Percentiles rank a stretch among this genome's conserved stretches.
These are phyloP conservation scores for Drosophila falleni DNA, from an alignment of 2,888 invertebrate genomes.

Conservation along the genomic window DNA sequence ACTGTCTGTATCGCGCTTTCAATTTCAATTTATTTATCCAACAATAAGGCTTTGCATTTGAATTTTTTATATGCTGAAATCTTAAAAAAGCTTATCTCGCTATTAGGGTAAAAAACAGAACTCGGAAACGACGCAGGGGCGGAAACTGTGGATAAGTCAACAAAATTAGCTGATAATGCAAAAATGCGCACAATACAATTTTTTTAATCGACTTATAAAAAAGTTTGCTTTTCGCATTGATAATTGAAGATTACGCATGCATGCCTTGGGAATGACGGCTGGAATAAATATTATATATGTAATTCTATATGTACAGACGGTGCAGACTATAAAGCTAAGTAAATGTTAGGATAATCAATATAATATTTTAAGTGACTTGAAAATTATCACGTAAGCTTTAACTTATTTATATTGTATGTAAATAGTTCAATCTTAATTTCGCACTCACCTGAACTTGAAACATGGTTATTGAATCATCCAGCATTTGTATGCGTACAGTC, in stretches of 20 bases:
- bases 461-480: slow-evolving; percentile 95
- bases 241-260: slow-evolving; percentile 18
- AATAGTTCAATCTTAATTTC: no score
- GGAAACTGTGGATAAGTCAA: slow-evolving; percentile 27
- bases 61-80: slow-evolving; percentile 22
- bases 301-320: no score
- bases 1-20: slow-evolving; percentile 1
- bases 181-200: slow-evolving; percentile 26
- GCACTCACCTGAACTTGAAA: slow-evolving; percentile 95
- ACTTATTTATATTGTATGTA: no score
- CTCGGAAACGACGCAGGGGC: background rate
- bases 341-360: slow-evolving; percentile 15
- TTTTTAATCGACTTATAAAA: slow-evolving; percentile 43
- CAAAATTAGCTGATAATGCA: slow-evolving; percentile 62
- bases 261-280: background rate
- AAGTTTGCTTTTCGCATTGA: slow-evolving; percentile 26
- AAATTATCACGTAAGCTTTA: no score
- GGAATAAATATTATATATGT: no score
- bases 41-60: slow-evolving; percentile 17
- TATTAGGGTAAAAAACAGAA: slow-evolving; percentile 10
- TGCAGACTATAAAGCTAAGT: slow-evolving; percentile 15
- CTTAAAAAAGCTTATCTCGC: slow-evolving; percentile 54
- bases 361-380: background rate
- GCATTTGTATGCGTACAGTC: slow-evolving; percentile 94
- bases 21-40: slow-evolving; percentile 49